Conservation (phyloP, 2,888 invertebrate genomes). For the Clistopyga incitator region DNA sequence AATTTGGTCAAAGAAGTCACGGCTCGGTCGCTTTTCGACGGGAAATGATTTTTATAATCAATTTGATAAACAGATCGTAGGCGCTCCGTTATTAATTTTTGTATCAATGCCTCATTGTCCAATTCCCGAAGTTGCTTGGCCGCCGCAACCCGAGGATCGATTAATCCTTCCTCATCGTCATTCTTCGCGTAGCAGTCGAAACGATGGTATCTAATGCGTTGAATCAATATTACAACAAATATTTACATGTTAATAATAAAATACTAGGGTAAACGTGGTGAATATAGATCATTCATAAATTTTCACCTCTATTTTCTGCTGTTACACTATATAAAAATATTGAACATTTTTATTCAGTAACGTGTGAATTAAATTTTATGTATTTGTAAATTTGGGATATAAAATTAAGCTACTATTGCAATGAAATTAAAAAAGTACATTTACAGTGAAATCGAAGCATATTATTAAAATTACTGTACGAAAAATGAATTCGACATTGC, state of each 20-base stretch:
- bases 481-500: too few relatives aligned
- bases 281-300: too few relatives aligned
- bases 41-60: constrained; percentile 71
- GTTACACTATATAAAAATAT: too few relatives aligned
- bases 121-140: constrained; percentile 68
- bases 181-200: constrained; percentile 70
- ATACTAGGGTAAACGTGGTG: not conserved
- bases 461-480: too few relatives aligned
- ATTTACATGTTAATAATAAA: constrained; percentile 7
- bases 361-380: too few relatives aligned
- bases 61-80: constrained; percentile 71
- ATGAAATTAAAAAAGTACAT: too few relatives aligned
- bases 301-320: too few relatives aligned
- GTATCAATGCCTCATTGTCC: constrained; percentile 68
- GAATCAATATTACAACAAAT: constrained; percentile 22
- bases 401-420: too few relatives aligned
- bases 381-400: too few relatives aligned
- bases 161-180: constrained; percentile 71
- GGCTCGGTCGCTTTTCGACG: constrained; percentile 32
- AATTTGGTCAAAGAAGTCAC: constrained; percentile 67
- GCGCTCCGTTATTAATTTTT: constrained; percentile 71
- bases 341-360: too few relatives aligned
- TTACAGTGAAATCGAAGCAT: too few relatives aligned
- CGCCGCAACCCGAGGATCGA: constrained; percentile 70
- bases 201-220: constrained; percentile 60